Base-by-base conservation (phyloP, 2,888 invertebrate genomes). In the Lithophane socia region DNA sequence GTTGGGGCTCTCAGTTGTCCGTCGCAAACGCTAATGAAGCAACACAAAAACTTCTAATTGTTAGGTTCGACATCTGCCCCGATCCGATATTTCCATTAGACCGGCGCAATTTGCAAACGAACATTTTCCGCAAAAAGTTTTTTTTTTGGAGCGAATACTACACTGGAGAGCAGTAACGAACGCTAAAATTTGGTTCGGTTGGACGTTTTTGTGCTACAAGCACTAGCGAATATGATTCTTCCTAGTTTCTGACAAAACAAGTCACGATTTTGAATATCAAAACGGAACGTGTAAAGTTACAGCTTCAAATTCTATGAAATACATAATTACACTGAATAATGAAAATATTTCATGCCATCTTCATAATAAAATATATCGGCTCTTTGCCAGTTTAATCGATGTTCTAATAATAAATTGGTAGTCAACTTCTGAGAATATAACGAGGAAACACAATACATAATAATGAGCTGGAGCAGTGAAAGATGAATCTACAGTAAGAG, bases 31-130 rank as follows among this genome's bases (percentile, higher is more conserved):
- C 88, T 94, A 94, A 94, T 93, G 92, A 94, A 94, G 92, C 90
- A 87, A 90, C 86, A 92, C 90, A 92, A 92, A 94, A 94, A 94
- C 92, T 92, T 92, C 87, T 92, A 92, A 94, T 92, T 94, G 92
- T 91, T 83, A 84, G 77, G 87, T 89, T 90, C 89, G 90, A 90
- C 90, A 90, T 92, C 89, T 90, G 91, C 87, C 87, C 84, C 89
- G 81, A 88, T 88, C 88, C 88, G 90, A 93, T 92, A 92, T 93
- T 92, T 94, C 89, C 89, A 94, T 94, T 93, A 91, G 90, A 89
- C 79, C 88, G 86, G 86, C 77, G 87, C 89, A 88, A 90, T 92
- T 94, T 91, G 88, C 91, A 89, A 89, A 88, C 86, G 87, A 88
- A 87, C 87, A 89, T 88, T 91, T 92, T 91, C 90, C 64, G 60